These are phyloP conservation scores for Hipparchia semele DNA, from an alignment of 2,888 invertebrate genomes.

Conservation along the genomic window DNA sequence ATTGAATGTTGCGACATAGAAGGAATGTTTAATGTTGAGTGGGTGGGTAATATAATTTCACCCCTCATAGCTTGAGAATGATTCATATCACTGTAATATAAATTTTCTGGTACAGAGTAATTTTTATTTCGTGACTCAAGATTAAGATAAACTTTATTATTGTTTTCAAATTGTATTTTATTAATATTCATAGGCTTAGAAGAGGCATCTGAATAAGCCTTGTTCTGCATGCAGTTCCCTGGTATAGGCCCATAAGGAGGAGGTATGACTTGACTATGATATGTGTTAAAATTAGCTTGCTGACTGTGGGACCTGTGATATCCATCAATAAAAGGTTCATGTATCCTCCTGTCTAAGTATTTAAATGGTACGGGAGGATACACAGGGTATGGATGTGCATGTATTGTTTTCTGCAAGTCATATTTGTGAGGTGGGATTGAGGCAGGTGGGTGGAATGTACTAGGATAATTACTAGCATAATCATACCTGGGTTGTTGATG, in stretches of 20 bases:
- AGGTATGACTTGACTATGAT: conserved; percentile 66
- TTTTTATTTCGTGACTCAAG: conserved; percentile 64
- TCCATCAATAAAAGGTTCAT: conserved; percentile 64
- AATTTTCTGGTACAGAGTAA: conserved; percentile 59
- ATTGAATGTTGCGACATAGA: conserved; percentile 59
- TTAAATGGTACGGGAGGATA: conserved; percentile 66
- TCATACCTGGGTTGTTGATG: conserved; percentile 76
- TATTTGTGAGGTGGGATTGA: conserved; percentile 65
- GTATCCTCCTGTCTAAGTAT: conserved; percentile 66
- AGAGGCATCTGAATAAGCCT: conserved; percentile 62
- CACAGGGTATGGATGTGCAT: conserved; percentile 62
- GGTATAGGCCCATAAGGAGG: conserved; percentile 62
- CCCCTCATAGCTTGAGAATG: conserved; percentile 60
- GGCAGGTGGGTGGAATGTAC: conserved; percentile 65
- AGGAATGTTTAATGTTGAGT: conserved; percentile 61
- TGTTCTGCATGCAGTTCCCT: conserved; percentile 64
- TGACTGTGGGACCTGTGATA: conserved; percentile 64
- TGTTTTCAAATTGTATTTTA: conserved; percentile 66
- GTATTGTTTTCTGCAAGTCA: conserved; percentile 66
- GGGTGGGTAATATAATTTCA: conserved; percentile 62
- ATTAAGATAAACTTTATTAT: conserved; percentile 64
- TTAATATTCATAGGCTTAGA: conserved; percentile 57
- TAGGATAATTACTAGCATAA: conserved; percentile 69
- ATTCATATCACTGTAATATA: conserved; percentile 64
- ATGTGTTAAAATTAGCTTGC: conserved; percentile 61